These are phyloP conservation scores for Bos indicus DNA, from an alignment of 2,113 vertebrate species.

Conservation along the genomic window DNA sequence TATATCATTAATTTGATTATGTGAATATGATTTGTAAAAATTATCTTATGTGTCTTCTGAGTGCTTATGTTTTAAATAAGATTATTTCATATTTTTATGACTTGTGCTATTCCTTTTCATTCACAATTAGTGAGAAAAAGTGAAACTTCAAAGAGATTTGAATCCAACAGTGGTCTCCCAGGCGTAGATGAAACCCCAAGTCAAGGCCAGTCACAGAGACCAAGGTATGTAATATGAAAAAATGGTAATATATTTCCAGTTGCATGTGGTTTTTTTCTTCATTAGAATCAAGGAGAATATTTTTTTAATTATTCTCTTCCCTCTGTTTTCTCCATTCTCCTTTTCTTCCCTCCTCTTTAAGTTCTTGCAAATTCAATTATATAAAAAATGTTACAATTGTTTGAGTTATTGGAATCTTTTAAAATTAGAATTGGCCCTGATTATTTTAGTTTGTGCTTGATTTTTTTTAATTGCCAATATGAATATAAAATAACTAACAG, in stretches of 20 bases:
- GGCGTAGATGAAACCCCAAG: slow-evolving; percentile 74
- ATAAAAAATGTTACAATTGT: background rate
- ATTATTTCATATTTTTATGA: slow-evolving; percentile 15
- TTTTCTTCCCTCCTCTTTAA: slow-evolving; percentile 42
- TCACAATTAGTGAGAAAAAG: slow-evolving; percentile 78
- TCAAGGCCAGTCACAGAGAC: slow-evolving; percentile 76
- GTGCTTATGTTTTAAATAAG: slow-evolving; percentile 4
- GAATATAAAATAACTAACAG: background rate
- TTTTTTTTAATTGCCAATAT: background rate
- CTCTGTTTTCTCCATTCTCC: slow-evolving; percentile 57
- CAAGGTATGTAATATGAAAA: slow-evolving; percentile 76
- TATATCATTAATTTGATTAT: background rate
- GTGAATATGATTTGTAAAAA: background rate
- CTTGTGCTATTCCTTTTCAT: slow-evolving; percentile 50
- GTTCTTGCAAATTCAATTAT: slow-evolving; percentile 31
- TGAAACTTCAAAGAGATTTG: slow-evolving; percentile 81
- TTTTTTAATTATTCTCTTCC: background rate
- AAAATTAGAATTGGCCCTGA: background rate
- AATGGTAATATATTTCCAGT: background rate
- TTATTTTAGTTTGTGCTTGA: slow-evolving; percentile 1
- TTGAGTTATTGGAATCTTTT: background rate
- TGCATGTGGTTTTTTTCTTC: background rate
- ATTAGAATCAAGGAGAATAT: background rate
- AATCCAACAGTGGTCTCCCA: slow-evolving; percentile 68
- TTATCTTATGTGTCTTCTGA: slow-evolving; percentile 1